Percentiles rank a stretch among this genome's conserved stretches.
phyloP scores from a whole-genome alignment of 2,888 invertebrate species.

The Odontocolon sp. region DNA sequence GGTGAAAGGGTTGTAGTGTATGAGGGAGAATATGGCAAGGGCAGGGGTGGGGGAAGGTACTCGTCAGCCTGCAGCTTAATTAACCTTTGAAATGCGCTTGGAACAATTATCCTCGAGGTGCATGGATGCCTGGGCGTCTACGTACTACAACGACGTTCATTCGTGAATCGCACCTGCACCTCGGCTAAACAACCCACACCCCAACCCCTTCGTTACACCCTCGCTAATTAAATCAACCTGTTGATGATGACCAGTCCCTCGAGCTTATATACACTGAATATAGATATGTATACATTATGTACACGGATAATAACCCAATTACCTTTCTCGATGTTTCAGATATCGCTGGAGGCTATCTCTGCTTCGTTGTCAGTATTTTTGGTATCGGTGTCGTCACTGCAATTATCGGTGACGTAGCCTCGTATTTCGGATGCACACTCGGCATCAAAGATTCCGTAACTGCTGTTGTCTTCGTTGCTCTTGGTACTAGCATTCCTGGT shows the following conservation, averaged over 20 bases:
- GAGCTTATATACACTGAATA: no score
- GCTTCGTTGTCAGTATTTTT: conserved; percentile 95
- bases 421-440: conserved; percentile 98
- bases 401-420: conserved; percentile 97
- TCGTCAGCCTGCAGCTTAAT: conserved; percentile 27
- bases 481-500: conserved; percentile 99
- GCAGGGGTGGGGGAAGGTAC: no score
- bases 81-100: conserved; percentile 25
- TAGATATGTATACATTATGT: no score
- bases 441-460: conserved; percentile 98
- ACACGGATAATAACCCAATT: background rate
- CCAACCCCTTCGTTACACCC: no score
- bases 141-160: conserved; percentile 17
- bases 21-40: no score
- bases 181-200: background rate
- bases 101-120: conserved; percentile 35
- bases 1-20: no score
- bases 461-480: conserved; percentile 98
- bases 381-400: conserved; percentile 98
- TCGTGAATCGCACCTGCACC: background rate
- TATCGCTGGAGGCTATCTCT: conserved; percentile 96
- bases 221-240: no score
- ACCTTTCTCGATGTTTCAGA: conserved; percentile 83
- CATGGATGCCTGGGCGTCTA: background rate
- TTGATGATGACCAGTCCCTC: no score